These are phyloP conservation scores for Lethrus apterus DNA, from an alignment of 1,140 invertebrate genomes.

Conservation along the genomic window DNA sequence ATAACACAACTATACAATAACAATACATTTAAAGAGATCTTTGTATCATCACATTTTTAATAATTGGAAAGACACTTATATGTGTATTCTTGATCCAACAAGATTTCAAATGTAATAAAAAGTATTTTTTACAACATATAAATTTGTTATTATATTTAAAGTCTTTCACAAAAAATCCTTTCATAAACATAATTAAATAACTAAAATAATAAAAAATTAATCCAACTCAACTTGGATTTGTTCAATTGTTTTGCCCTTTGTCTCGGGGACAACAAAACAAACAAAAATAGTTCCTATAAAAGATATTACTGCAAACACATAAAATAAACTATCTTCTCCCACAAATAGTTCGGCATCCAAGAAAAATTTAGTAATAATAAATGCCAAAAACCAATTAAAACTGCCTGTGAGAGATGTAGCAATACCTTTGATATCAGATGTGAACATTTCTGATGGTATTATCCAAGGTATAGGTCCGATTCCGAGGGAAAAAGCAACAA, in stretches of 20 bases:
- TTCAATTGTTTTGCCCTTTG: slow-evolving; percentile 63
- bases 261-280: slow-evolving; percentile 66
- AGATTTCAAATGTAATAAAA: no score
- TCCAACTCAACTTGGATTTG: slow-evolving; percentile 52
- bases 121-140: no score
- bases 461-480: slow-evolving; percentile 76
- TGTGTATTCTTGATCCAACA: no score
- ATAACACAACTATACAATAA: no score
- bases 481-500: slow-evolving; percentile 68
- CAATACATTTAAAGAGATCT: no score
- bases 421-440: slow-evolving; percentile 68
- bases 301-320: slow-evolving; percentile 53
- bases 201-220: no score
- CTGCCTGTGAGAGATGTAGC: slow-evolving; percentile 62
- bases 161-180: no score
- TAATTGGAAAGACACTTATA: no score
- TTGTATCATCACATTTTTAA: no score
- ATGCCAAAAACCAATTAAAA: slow-evolving; percentile 70
- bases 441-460: slow-evolving; percentile 67
- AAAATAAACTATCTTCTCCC: slow-evolving; percentile 52
- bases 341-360: slow-evolving; percentile 29
- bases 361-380: slow-evolving; percentile 68
- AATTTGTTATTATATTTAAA: no score
- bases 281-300: slow-evolving; percentile 56
- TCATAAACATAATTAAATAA: background rate